These are phyloP conservation scores for Zoanthus solanderi DNA, from an alignment of 92 coral and sea anemone species.

Conservation along the genomic window DNA sequence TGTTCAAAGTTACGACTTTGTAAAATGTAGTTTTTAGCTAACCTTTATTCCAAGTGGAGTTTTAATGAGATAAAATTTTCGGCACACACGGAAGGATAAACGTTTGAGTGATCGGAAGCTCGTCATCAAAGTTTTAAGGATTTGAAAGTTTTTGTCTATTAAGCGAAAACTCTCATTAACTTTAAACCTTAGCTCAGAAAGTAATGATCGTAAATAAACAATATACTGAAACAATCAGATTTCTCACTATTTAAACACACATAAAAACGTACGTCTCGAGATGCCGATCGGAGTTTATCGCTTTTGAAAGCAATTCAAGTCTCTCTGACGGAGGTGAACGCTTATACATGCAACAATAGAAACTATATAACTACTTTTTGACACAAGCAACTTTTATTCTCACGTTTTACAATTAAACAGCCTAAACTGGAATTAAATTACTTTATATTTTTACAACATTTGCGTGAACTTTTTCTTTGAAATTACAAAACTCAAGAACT, in stretches of 20 bases:
- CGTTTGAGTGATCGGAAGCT: not conserved
- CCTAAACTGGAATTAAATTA: not conserved
- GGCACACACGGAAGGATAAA: not conserved
- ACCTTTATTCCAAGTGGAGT: not conserved
- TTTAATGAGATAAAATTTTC: not conserved
- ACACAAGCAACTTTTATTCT: not conserved
- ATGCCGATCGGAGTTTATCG: too few relatives aligned
- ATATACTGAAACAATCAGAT: not conserved
- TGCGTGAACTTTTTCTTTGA: not conserved
- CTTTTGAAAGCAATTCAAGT: too few relatives aligned
- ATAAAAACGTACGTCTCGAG: not conserved
- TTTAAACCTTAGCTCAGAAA: not conserved
- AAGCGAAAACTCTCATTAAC: constrained; percentile 7
- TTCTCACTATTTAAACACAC: not conserved
- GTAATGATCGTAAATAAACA: constrained; percentile 8
- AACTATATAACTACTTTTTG: not conserved
- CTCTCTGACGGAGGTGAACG: not conserved
- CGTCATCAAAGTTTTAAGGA: not conserved
- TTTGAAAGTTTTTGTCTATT: not conserved
- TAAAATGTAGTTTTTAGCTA: not conserved
- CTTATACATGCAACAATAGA: not conserved
- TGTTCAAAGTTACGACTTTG: not conserved
- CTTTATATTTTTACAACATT: not conserved
- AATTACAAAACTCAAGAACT: not conserved
- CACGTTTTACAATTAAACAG: not conserved